Evolutionary conservation across 2,888 invertebrate species (phyloP), one percentile per base, ranked within the genome.

Genomic region (Carabus problematicus): DNA sequence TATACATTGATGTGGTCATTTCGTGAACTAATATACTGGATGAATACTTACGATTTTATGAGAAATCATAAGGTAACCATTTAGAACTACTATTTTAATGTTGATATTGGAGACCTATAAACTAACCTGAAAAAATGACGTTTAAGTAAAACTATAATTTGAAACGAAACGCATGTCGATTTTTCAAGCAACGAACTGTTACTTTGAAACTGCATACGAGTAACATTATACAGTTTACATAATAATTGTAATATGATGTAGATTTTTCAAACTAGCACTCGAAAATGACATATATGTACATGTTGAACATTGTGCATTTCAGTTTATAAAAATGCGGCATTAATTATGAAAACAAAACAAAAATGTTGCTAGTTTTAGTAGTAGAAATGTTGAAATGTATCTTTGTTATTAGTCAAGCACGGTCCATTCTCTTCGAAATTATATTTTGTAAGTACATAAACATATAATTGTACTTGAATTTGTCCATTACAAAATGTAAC

Each of bases 371-470:
- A 19, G 56, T n/a, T 9, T n/a, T 56, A 56, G 56, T 19, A n/a
- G 56, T 39, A 40, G 40, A 56, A 39, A 56, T 40, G 56, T 56
- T 56, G 29, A 56, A n/a, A 56, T 56, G 56, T 56, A 56, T 9
- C 56, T 56, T 56, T 56, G 56, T 56, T 56, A 56, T 12, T 56
- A 56, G 56, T 19, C n/a, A 56, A 19, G 56, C 56, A 56, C 56
- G 14, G 12, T 29, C 19, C n/a, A 14, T 11, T 56, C 8, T n/a
- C 45, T 29, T 56, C 29, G n/a, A 56, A 56, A 56, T 56, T 56
- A 56, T 14, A 39, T 56, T 12, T 56, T 40, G 56, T 39, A 56
- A 39, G 19, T n/a, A 19, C 3, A 39, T 19, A 19, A 18, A 55
- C n/a, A 29, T 19, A 19, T 19, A 19, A 11, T 11, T 55, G 12